Evolutionary conservation across 2,888 invertebrate species (phyloP).

Genomic region (Sinopyrophorus schimmeli): DNA sequence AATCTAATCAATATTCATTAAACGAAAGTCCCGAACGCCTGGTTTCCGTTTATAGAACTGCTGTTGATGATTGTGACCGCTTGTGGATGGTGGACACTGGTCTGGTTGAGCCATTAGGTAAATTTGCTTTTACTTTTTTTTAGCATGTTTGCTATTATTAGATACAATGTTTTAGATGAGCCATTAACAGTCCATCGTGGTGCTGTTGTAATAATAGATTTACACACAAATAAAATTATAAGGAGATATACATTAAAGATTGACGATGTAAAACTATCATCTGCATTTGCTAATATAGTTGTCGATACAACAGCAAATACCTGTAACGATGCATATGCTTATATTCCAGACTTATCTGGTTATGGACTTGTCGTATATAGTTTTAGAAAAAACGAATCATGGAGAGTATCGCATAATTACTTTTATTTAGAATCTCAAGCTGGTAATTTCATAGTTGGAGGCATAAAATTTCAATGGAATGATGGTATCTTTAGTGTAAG

Average conservation of each 20-base stretch:
- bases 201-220: conserved; percentile 70
- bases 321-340: conserved; percentile 70
- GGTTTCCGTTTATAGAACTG: conserved; percentile 72
- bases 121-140: not conserved
- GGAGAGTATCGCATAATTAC: conserved; percentile 72
- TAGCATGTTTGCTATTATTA: not conserved
- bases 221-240: conserved; percentile 65
- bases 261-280: conserved; percentile 54
- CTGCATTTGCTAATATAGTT: conserved; percentile 68
- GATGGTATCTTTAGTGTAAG: conserved; percentile 79
- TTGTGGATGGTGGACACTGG: conserved; percentile 83
- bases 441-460: conserved; percentile 69
- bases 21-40: conserved; percentile 46
- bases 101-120: conserved; percentile 67
- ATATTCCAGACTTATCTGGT: conserved; percentile 69
- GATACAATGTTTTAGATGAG: too few species aligned
- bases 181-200: too few species aligned
- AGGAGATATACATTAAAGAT: conserved; percentile 61
- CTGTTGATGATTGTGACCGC: conserved; percentile 71
- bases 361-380: conserved; percentile 67
- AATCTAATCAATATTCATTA: conserved; percentile 62
- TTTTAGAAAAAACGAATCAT: conserved; percentile 64
- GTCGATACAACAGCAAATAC: conserved; percentile 63
- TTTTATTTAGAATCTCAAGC: conserved; percentile 72
- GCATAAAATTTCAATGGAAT: conserved; percentile 75